A percentile compares a stretch with the other conserved stretches of the same genome.
Evolutionary conservation across 2,113 vertebrate species (phyloP).

Genomic region (Lycocorax pyrrhopterus): DNA sequence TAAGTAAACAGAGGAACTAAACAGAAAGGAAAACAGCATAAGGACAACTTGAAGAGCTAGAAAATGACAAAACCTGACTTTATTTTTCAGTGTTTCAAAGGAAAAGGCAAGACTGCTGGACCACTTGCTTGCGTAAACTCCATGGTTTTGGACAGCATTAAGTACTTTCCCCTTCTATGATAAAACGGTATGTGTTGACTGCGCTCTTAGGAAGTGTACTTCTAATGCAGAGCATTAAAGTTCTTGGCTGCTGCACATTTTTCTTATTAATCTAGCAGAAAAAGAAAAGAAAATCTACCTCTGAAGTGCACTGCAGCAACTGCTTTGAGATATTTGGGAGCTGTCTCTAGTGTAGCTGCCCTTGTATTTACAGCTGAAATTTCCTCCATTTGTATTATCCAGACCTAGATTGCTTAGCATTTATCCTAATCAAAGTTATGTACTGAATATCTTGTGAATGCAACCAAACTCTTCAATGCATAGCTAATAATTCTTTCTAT

Average conservation of each 20-base stretch:
- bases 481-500: not conserved
- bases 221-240: not conserved
- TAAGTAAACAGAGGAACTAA: not conserved
- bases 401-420: not conserved
- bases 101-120: not conserved
- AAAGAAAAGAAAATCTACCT: not conserved
- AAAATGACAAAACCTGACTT: not conserved
- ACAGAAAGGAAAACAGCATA: not conserved
- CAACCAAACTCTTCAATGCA: not conserved
- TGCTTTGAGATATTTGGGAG: not conserved
- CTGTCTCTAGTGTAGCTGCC: not conserved
- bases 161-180: not conserved
- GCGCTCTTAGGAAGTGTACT: not conserved
- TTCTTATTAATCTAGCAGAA: not conserved
- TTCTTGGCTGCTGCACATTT: not conserved
- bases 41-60: not conserved
- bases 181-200: not conserved
- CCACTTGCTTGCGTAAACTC: not conserved
- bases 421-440: conserved; percentile 10
- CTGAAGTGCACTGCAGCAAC: not conserved
- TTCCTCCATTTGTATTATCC: conserved; percentile 35
- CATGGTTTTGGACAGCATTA: not conserved
- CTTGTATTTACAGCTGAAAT: conserved; percentile 8
- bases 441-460: not conserved
- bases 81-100: not conserved